Evolutionary conservation across 2,888 invertebrate genomes (phyloP).

Genomic region (Linyphia triangularis): DNA sequence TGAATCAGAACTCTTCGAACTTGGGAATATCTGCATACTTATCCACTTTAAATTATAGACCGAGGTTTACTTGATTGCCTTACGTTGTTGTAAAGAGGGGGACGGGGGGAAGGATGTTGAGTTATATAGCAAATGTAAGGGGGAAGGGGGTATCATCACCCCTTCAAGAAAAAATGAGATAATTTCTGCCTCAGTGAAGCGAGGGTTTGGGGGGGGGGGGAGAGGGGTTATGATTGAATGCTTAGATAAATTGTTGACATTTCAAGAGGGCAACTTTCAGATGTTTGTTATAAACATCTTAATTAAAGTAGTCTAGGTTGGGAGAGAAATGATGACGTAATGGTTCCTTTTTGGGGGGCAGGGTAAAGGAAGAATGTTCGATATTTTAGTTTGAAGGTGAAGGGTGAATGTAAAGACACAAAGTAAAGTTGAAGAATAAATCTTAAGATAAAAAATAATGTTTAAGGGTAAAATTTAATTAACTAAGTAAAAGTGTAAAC

Average conservation of each 20-base stretch:
- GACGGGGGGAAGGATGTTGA: not conserved
- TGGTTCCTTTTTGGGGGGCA: not conserved
- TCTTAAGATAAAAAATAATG: too few relatives aligned
- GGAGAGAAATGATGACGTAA: conserved; percentile 9
- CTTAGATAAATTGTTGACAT: conserved; percentile 43
- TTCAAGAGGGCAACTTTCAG: not conserved
- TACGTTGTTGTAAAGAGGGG: conserved; percentile 12
- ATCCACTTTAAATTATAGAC: conserved; percentile 73
- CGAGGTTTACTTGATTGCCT: conserved; percentile 72
- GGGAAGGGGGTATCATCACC: not conserved
- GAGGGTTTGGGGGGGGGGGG: not conserved
- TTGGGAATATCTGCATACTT: conserved; percentile 61
- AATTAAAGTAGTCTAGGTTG: conserved; percentile 45
- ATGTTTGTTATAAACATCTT: conserved; percentile 8
- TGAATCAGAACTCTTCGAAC: conserved; percentile 66
- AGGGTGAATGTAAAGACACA: not conserved
- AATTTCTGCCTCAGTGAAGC: not conserved
- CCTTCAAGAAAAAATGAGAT: not conserved
- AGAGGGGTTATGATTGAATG: conserved; percentile 13
- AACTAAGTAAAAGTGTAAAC: too few relatives aligned
- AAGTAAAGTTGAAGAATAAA: too few relatives aligned
- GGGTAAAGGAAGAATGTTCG: not conserved
- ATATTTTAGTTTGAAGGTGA: not conserved
- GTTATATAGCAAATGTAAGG: not conserved
- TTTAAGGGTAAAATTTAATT: too few relatives aligned